phyloP scores from a whole-genome alignment of 2,113 vertebrate species.

The Hippocampus guttulatus region DNA sequence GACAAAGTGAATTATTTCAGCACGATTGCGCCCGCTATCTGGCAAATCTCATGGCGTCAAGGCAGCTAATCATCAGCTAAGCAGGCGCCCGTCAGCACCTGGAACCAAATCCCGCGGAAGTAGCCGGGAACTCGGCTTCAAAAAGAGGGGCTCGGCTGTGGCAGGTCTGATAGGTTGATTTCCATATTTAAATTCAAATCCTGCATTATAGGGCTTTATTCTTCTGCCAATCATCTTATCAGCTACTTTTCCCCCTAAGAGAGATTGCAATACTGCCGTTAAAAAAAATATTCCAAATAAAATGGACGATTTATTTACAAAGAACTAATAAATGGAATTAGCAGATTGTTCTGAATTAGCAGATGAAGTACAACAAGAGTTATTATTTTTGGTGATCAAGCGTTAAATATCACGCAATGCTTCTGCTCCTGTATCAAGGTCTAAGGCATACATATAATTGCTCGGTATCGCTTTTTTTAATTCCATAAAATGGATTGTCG shows the following conservation, averaged over 20 bases:
- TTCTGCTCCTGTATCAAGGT: no score
- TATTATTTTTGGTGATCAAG: no score
- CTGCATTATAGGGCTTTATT: not conserved
- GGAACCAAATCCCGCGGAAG: slow-evolving; percentile 13
- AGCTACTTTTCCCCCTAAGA: not conserved
- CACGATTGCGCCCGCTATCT: slow-evolving; percentile 18
- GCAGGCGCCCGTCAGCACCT: slow-evolving; percentile 44
- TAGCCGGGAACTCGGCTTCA: slow-evolving; percentile 6
- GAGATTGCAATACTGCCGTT: not conserved
- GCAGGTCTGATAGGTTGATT: slow-evolving; percentile 14
- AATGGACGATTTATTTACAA: not conserved
- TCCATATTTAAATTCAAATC: slow-evolving; percentile 26
- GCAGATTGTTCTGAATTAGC: no score
- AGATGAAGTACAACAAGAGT: not conserved
- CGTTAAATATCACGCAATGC: no score
- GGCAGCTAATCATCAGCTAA: slow-evolving; percentile 36
- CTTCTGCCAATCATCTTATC: slow-evolving; percentile 6
- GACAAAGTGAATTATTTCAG: slow-evolving; percentile 52
- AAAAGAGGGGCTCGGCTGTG: slow-evolving; percentile 10
- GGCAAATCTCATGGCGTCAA: slow-evolving; percentile 37
- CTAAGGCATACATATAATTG: no score
- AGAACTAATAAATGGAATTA: not conserved
- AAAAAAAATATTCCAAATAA: not conserved
- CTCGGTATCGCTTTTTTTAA: no score
- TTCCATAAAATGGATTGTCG: no score